Conservation (phyloP, 1,140 invertebrate species). For the Anadara kagoshimensis region DNA sequence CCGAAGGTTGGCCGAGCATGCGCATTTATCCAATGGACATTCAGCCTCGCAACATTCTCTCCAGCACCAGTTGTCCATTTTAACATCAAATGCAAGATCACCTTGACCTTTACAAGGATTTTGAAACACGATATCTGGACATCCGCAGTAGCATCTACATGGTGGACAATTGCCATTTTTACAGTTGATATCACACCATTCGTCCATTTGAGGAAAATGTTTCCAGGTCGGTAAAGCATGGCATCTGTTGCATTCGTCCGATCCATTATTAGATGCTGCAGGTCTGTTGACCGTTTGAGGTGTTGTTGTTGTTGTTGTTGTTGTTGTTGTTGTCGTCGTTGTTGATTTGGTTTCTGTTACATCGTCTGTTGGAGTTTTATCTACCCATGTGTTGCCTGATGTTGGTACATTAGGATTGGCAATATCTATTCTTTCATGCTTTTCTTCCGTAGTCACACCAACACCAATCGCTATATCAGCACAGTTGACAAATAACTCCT, state of each 20-base stretch:
- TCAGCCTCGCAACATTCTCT: slow-evolving; percentile 32
- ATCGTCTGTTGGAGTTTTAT: too few relatives aligned
- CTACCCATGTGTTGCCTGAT: neutral
- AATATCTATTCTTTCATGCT: neutral
- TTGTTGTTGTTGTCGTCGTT: neutral
- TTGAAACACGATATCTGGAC: slow-evolving; percentile 9
- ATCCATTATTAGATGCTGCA: neutral
- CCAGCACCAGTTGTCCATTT: slow-evolving; percentile 30
- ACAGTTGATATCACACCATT: slow-evolving; percentile 33
- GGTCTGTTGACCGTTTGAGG: neutral
- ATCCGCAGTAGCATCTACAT: slow-evolving; percentile 29
- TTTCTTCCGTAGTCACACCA: neutral
- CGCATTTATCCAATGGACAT: slow-evolving; percentile 30
- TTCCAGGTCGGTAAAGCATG: slow-evolving; percentile 27
- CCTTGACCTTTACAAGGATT: slow-evolving; percentile 21
- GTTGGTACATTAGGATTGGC: neutral
- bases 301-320: neutral
- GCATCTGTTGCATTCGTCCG: slow-evolving; percentile 25
- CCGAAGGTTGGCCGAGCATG: slow-evolving; percentile 8
- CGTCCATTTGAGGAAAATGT: slow-evolving; percentile 29
- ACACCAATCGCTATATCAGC: slow-evolving; percentile 47
- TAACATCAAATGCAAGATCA: neutral
- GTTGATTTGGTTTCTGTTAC: neutral
- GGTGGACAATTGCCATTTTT: slow-evolving; percentile 31
- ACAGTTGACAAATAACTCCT: slow-evolving; percentile 50